Base-by-base conservation (phyloP, 2,888 invertebrate genomes). In the Heliconius charithonia region DNA sequence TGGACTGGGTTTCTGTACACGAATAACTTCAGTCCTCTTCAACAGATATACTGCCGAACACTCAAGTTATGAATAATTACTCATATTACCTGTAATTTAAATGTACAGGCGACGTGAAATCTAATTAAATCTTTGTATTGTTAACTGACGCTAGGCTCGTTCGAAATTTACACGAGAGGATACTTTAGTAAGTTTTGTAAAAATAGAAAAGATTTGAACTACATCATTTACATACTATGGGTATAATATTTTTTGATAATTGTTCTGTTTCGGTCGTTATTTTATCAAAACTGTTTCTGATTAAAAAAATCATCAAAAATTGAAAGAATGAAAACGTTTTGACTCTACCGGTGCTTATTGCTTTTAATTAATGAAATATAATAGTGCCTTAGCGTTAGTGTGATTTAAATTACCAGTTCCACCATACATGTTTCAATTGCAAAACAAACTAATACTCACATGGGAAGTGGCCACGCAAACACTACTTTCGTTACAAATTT, bases 1-100 rank as follows among this genome's bases (percentile, higher is more conserved):
- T 92, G 92, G 91, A 90, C 90, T 89, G 87, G 85, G 87, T 83
- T 86, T 81, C 88, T 86, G 84, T 83, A 83, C 85, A 82, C 82
- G 88, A 86, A 86, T 84, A 85, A 86, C 84, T 83, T 80, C 78
- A 81, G 82, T 83, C 81, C 83, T 81, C 81, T 80, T 79, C 82
- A 74, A 22, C 74, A 81, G 82, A 82, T 82, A 81, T 82, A 77
- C 81, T 77, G 78, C 78, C 81, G 79, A 82, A 80, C 74, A 77
- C 78, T 75, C 73, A 78, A 80, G 70, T 75, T 80, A 82, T 80
- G 83, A 82, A 83, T 83, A 78, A 78, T 78, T 74, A 78, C 73
- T n/a, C 74, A 78, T 74, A 78, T 78, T 74, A 78, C 78, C 78
- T 78, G 78, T 67, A 67, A 78, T 78, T 78, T 45, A 45, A 72